These are phyloP conservation scores for Thunnus maccoyii DNA, from an alignment of 2,113 vertebrate genomes.

Conservation along the genomic window DNA sequence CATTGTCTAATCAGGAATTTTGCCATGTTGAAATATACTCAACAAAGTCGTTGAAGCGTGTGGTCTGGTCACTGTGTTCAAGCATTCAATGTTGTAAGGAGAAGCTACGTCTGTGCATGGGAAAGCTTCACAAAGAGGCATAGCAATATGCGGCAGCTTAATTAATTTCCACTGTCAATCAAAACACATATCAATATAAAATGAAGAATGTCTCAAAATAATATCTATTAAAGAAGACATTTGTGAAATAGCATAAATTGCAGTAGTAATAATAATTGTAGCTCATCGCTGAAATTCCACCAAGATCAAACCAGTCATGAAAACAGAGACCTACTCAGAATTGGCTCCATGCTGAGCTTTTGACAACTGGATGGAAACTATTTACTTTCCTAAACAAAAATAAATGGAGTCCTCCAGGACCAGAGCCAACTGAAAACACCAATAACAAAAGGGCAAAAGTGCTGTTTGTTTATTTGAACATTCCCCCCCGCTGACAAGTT, in stretches of 20 bases:
- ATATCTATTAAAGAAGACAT: background rate
- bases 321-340: conserved; percentile 29
- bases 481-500: background rate
- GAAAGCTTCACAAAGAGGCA: background rate
- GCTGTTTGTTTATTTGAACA: conserved; percentile 45
- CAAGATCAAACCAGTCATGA: conserved; percentile 26
- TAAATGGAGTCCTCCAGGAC: conserved; percentile 16
- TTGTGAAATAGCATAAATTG: background rate
- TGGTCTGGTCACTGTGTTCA: background rate
- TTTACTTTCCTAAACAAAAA: conserved; percentile 18
- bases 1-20: background rate
- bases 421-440: background rate
- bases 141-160: too few species aligned
- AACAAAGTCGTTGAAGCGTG: background rate
- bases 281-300: background rate
- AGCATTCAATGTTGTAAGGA: too few species aligned
- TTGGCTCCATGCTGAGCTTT: conserved; percentile 48
- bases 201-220: background rate
- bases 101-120: background rate
- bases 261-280: background rate
- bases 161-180: background rate
- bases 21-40: background rate
- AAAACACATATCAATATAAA: background rate
- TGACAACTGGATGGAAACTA: conserved; percentile 30
- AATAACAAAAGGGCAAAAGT: background rate